Conservation (phyloP, 2,113 vertebrate species). For the Platycercus adscitus region DNA sequence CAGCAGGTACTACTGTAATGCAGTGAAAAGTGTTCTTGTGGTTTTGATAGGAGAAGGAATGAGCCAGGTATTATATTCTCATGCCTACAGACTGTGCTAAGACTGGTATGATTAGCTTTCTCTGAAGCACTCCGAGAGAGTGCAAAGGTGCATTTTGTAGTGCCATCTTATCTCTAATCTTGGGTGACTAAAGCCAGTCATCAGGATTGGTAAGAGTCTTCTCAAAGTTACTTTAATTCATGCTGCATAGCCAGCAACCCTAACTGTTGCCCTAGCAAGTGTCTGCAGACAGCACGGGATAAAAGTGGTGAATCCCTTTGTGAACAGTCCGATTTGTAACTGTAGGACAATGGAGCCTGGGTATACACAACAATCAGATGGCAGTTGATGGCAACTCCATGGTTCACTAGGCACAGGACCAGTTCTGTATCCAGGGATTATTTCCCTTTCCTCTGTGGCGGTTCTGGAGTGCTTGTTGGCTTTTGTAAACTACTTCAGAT, state of each 20-base stretch:
- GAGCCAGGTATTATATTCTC: background rate
- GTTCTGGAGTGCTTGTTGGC: constrained; percentile 4
- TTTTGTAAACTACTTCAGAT: constrained; percentile 36
- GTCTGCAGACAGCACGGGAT: background rate
- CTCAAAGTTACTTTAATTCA: background rate
- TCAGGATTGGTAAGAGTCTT: background rate
- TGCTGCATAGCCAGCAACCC: background rate
- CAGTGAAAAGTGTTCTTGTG: background rate
- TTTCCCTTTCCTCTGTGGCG: background rate
- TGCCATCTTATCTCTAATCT: background rate
- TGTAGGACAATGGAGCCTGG: background rate
- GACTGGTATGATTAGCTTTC: background rate
- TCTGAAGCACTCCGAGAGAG: background rate
- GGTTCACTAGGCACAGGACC: background rate
- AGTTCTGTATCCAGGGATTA: constrained; percentile 13
- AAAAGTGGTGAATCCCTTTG: background rate
- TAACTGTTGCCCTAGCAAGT: background rate
- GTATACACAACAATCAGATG: background rate
- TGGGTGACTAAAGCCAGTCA: background rate
- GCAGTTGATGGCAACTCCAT: background rate
- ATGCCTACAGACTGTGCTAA: background rate
- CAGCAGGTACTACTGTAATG: background rate
- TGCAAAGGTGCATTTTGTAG: background rate
- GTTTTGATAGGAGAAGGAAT: background rate
- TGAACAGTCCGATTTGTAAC: background rate